Conservation (phyloP, 2,113 vertebrate species). For the Leptobrachium leishanense region DNA sequence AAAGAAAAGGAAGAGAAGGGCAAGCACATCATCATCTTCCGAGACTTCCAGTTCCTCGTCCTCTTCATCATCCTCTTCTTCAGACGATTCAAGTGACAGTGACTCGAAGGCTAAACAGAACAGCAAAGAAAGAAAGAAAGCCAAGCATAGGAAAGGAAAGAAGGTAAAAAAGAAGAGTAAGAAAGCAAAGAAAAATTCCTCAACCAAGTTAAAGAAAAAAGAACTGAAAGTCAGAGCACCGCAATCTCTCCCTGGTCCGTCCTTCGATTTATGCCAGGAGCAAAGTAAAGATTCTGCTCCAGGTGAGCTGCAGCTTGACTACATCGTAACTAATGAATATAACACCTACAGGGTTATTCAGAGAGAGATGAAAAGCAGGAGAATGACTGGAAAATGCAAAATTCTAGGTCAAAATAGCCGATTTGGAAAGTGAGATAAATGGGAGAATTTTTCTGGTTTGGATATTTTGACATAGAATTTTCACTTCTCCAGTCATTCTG, state of each 20-base stretch:
- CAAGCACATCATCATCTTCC: constrained; percentile 73
- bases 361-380: no score
- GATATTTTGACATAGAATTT: no score
- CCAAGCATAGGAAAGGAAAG: constrained; percentile 72
- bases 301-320: constrained; percentile 61
- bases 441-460: no score
- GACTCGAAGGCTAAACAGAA: constrained; percentile 66
- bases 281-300: constrained; percentile 79
- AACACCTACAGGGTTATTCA: not conserved
- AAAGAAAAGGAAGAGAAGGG: constrained; percentile 67
- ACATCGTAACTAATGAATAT: not conserved
- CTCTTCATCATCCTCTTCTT: constrained; percentile 65
- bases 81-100: constrained; percentile 60
- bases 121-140: constrained; percentile 60
- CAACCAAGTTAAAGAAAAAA: constrained; percentile 61
- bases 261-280: constrained; percentile 82
- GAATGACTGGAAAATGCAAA: no score
- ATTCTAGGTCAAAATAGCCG: no score
- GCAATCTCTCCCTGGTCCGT: constrained; percentile 62
- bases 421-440: no score
- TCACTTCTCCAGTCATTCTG: no score
- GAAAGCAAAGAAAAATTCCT: constrained; percentile 66
- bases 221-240: constrained; percentile 56
- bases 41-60: constrained; percentile 60
- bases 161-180: constrained; percentile 68